Base-by-base conservation (phyloP, 1,140 invertebrate species). In the Microplitis mediator region DNA sequence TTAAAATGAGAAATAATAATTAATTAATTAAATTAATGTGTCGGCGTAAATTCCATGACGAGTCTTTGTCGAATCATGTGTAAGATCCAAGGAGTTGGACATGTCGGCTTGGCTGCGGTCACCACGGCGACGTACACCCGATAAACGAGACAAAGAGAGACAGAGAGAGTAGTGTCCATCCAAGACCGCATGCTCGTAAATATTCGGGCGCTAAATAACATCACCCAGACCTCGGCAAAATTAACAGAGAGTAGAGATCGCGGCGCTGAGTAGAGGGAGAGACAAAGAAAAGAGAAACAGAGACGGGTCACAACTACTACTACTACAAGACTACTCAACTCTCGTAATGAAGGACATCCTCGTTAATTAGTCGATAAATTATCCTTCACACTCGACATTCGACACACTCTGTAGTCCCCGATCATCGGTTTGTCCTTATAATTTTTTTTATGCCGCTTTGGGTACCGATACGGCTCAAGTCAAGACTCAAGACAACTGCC, bases 311-410 rank as follows among this genome's bases (percentile, higher is more conserved):
- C 50, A 36, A 50, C n/a, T 16, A 78, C 76, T 16, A 78, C 76
- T 77, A 78, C 77, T 78, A 76, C 83, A 76, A 80, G 78, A 77
- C 76, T 78, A 35, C 50, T 71, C 32, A 79, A 77, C 39, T 78
- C 78, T 78, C 75, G 84, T 87, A 87, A 87, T 86, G 85, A 86
- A 87, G 85, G 85, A 86, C 86, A 86, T 81, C 80, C 81, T 81
- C 82, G 83, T 87, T 87, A 87, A 87, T 86, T 86, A 87, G 85
- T 82, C 84, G 79, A 85, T 87, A 86, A 87, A 87, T 86, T 86
- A 85, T 83, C 79, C 80, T 81, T 81, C 81, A 78, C 82, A 83
- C 82, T 85, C 80, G 76, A 84, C 76, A 78, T 75, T 77, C 80
- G 77, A 79, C 79, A 78, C 78, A 66, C 54, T 61, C 68, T 61